Evolutionary conservation across 2,888 invertebrate genomes (phyloP).

Genomic region (Cremastinae sp.): DNA sequence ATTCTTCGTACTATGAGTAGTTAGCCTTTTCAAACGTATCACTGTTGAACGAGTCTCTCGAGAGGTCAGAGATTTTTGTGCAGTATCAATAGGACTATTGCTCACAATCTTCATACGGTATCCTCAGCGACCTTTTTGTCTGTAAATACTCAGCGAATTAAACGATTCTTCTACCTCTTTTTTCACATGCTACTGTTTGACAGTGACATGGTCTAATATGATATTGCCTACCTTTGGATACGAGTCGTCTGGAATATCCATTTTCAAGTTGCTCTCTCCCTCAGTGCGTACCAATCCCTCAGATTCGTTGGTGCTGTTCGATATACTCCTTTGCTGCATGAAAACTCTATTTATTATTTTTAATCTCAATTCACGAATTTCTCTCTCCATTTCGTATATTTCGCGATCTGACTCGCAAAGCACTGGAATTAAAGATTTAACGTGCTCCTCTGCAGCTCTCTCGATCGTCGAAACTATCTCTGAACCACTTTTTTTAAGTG

Average conservation of each 20-base stretch:
- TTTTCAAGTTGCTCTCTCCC: conserved; percentile 43
- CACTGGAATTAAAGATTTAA: conserved; percentile 69
- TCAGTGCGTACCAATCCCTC: conserved; percentile 39
- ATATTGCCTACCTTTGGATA: conserved; percentile 38
- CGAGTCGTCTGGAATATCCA: conserved; percentile 39
- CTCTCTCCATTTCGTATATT: conserved; percentile 71
- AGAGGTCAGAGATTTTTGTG: conserved; percentile 50
- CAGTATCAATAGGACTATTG: conserved; percentile 42
- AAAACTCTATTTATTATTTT: conserved; percentile 45
- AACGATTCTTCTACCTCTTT: conserved; percentile 4
- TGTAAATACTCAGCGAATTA: conserved; percentile 42
- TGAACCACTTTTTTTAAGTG: conserved; percentile 67
- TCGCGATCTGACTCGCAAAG: conserved; percentile 78
- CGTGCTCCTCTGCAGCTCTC: conserved; percentile 68
- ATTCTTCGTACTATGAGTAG: conserved; percentile 52
- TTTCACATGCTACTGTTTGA: conserved; percentile 3
- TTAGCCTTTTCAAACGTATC: conserved; percentile 41
- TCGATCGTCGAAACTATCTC: conserved; percentile 70
- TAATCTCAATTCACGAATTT: conserved; percentile 66
- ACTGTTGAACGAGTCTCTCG: conserved; percentile 52
- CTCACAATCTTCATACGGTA: conserved; percentile 32
- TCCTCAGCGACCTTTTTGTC: conserved; percentile 36
- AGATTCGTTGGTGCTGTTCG: conserved; percentile 42
- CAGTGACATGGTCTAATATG: conserved; percentile 23
- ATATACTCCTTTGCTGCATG: conserved; percentile 1